Conservation (phyloP, 2,888 invertebrate species). For the Drosophila nr. perissopoda region DNA sequence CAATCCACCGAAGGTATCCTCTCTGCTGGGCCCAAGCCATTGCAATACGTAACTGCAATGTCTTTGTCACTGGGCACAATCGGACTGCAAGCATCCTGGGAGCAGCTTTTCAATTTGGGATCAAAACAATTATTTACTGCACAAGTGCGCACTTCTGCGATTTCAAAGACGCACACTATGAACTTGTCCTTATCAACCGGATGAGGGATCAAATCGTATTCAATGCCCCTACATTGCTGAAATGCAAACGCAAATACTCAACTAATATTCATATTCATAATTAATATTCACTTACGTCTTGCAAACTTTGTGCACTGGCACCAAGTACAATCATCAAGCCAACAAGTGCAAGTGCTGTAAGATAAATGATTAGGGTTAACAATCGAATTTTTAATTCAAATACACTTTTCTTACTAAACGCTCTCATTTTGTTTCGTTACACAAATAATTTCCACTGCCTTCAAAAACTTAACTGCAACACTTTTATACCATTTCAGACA, state of each 20-base stretch:
- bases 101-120: conserved; percentile 8
- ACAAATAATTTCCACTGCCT: background rate
- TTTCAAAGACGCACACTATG: conserved; percentile 22
- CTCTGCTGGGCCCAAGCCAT: background rate
- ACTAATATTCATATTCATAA: background rate
- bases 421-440: conserved; percentile 14
- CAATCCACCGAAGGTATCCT: conserved; percentile 27
- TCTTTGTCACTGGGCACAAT: conserved; percentile 6
- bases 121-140: conserved; percentile 6
- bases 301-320: conserved; percentile 1
- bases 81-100: background rate
- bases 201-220: conserved; percentile 19
- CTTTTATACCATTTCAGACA: conserved; percentile 17
- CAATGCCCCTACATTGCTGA: conserved; percentile 21
- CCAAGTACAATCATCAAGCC: background rate
- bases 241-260: background rate
- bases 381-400: background rate
- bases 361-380: background rate
- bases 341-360: background rate
- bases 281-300: conserved; percentile 10
- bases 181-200: conserved; percentile 17
- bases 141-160: conserved; percentile 19
- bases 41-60: conserved; percentile 1
- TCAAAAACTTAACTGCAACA: background rate
- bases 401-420: conserved; percentile 5